Percentiles rank a stretch among this genome's conserved stretches.
Evolutionary conservation across 2,113 vertebrate genomes (phyloP).

Genomic region (Eptesicus fuscus): DNA sequence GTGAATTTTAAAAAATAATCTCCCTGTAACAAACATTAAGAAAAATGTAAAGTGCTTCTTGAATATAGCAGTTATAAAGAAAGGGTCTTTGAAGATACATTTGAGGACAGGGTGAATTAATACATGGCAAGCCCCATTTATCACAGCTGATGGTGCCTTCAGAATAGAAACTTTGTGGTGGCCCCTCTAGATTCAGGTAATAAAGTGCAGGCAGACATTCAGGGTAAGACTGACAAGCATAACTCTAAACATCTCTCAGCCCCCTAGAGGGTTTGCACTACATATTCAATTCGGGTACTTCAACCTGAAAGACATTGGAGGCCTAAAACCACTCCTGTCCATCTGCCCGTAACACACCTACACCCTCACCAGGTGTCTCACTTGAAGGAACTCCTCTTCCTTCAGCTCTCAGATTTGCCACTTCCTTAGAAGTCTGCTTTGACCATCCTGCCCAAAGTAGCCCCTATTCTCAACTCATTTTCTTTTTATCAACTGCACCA

Average conservation of each 20-base stretch:
- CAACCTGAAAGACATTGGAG: not conserved
- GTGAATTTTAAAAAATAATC: not conserved
- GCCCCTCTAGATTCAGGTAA: not conserved
- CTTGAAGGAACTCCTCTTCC: not conserved
- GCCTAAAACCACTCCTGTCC: not conserved
- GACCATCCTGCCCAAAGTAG: not conserved
- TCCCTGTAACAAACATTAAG: not conserved
- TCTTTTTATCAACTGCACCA: not conserved
- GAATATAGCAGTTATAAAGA: not conserved
- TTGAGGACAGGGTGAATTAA: not conserved
- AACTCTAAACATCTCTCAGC: not conserved
- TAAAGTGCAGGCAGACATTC: not conserved
- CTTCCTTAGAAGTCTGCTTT: not conserved
- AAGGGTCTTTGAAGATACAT: not conserved
- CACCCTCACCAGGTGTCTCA: not conserved
- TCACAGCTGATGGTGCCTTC: not conserved
- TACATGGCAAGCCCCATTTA: not conserved
- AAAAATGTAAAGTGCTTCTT: not conserved
- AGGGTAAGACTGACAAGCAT: not conserved
- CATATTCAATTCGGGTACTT: not conserved
- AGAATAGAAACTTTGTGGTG: not conserved
- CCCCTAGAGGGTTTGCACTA: not conserved
- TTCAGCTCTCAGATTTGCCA: not conserved
- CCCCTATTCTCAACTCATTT: not conserved
- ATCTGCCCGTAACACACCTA: not conserved